phyloP scores from a whole-genome alignment of 2,113 vertebrate genomes.

The Ptilonorhynchus violaceus region DNA sequence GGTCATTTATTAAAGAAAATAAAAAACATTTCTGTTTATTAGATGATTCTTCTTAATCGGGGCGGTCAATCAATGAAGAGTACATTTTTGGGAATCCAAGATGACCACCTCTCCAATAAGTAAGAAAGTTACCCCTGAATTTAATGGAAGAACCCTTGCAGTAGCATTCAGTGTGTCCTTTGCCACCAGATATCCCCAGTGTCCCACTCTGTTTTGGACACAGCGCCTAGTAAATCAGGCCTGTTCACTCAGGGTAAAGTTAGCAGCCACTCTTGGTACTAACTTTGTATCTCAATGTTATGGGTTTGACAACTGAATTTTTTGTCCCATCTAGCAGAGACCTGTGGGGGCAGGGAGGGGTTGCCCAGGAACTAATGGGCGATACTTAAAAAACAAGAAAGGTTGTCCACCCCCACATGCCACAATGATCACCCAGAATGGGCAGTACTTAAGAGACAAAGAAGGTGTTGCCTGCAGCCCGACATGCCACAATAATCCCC shows the following conservation, averaged over 20 bases:
- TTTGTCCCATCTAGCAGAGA: too few relatives aligned
- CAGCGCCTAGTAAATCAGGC: not conserved
- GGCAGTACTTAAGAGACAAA: too few relatives aligned
- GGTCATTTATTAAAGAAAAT: not conserved
- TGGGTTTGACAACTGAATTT: too few relatives aligned
- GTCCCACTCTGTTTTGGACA: accelerated
- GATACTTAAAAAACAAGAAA: too few relatives aligned
- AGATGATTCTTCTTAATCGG: not conserved
- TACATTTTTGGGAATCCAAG: not conserved
- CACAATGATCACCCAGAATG: too few relatives aligned
- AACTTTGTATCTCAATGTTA: not conserved
- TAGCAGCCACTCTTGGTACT: not conserved
- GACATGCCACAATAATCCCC: too few relatives aligned
- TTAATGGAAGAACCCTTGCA: not conserved
- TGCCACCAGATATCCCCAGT: not conserved
- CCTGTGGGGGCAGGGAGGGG: too few relatives aligned
- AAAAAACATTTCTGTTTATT: not conserved
- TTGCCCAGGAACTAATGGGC: too few relatives aligned
- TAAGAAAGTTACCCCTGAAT: not conserved
- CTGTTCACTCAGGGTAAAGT: not conserved
- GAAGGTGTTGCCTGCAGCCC: too few relatives aligned
- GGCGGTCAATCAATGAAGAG: not conserved
- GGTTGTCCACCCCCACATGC: too few relatives aligned
- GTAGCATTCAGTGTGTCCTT: not conserved
- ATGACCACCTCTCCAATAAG: not conserved